phyloP scores from a whole-genome alignment of 2,113 vertebrate species.

The Paracanthobrama guichenoti region DNA sequence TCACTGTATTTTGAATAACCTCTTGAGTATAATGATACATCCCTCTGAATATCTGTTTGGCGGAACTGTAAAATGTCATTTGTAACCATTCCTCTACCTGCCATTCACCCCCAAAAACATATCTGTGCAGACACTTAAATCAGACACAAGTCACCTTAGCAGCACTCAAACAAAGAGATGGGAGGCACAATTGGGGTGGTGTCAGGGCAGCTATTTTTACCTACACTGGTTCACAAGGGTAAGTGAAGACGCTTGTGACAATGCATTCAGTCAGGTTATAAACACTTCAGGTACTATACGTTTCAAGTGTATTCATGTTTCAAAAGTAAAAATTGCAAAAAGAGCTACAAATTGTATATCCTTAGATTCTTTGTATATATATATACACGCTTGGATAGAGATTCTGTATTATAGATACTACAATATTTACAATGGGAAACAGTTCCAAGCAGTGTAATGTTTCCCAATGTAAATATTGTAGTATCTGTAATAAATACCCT shows the following conservation, averaged over 20 bases:
- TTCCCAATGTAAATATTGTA: no score
- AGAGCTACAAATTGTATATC: no score
- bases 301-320: not conserved
- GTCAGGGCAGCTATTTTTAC: constrained; percentile 2
- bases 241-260: not conserved
- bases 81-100: not conserved
- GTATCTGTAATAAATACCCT: no score
- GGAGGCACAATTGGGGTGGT: not conserved
- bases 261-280: not conserved
- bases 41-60: constrained; percentile 3
- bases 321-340: not conserved
- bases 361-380: no score
- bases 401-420: no score
- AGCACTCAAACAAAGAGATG: not conserved
- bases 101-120: not conserved
- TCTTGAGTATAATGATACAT: not conserved
- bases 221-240: not conserved
- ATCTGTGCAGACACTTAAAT: constrained; percentile 15
- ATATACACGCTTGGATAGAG: not conserved
- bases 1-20: not conserved
- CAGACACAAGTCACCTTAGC: not conserved
- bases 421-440: not conserved
- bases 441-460: no score
- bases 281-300: not conserved
- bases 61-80: constrained; percentile 3